Evolutionary conservation across 2,797 vertebrate species (phyloP).

Genomic region (Onychomys arenicola): DNA sequence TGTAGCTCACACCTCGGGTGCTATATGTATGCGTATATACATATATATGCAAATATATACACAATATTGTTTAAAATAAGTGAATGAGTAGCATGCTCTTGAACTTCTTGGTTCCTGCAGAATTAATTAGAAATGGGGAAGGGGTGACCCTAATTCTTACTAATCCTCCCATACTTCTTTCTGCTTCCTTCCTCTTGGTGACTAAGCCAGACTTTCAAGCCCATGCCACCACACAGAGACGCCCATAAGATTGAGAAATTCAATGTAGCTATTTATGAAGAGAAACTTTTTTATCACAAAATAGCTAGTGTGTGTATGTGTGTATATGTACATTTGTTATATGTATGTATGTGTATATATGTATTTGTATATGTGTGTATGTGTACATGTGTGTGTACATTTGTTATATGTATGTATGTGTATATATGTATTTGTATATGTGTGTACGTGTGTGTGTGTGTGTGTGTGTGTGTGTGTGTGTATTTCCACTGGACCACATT

Average conservation of each 20-base stretch:
- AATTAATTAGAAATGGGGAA: background rate
- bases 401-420: background rate
- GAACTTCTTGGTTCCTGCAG: background rate
- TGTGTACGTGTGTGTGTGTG: background rate
- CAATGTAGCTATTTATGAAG: background rate
- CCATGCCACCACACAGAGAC: background rate
- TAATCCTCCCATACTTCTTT: background rate
- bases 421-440: background rate
- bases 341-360: background rate
- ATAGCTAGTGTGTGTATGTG: background rate
- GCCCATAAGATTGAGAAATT: background rate
- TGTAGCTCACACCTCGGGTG: background rate
- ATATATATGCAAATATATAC: background rate
- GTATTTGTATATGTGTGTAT: background rate
- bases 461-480: background rate
- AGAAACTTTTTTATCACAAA: background rate
- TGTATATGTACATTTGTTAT: background rate
- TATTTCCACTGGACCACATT: background rate
- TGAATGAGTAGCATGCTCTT: background rate
- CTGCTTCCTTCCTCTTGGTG: background rate
- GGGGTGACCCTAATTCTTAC: background rate
- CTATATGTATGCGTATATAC: fast-evolving
- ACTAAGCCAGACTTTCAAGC: constrained; percentile 20
- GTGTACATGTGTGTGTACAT: background rate
- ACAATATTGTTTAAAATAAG: background rate